These are phyloP conservation scores for Ptychadena robeensis DNA, from an alignment of 2,797 vertebrate genomes.

Conservation along the genomic window DNA sequence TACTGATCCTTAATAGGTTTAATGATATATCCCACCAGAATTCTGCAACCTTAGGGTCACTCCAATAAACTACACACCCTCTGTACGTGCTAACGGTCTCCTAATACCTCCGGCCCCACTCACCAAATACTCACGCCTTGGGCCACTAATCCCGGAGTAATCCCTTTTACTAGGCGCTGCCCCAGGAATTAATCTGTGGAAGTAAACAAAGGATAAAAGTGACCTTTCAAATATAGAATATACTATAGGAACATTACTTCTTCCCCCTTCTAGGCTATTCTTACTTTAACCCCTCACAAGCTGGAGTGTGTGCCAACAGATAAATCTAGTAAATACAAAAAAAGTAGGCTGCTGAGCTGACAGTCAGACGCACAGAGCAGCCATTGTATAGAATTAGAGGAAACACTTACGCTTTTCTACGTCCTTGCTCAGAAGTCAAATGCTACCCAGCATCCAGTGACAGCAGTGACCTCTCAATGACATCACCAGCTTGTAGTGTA, in stretches of 20 bases:
- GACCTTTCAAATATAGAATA: background rate
- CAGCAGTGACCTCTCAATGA: constrained; percentile 54
- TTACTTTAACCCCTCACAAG: constrained; percentile 16
- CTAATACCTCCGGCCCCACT: too few relatives aligned
- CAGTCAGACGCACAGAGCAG: background rate
- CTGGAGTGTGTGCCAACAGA: background rate
- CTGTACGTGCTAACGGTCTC: background rate
- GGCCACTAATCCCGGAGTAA: constrained; percentile 7
- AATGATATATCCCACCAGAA: too few relatives aligned
- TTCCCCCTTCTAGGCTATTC: background rate
- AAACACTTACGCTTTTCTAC: constrained; percentile 41
- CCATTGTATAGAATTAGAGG: background rate
- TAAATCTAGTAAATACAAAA: background rate
- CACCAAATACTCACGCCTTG: background rate
- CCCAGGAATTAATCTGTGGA: background rate
- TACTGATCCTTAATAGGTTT: too few relatives aligned
- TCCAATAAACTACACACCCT: background rate
- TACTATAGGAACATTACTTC: background rate
- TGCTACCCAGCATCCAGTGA: constrained; percentile 43
- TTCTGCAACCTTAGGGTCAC: background rate
- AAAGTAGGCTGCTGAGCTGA: background rate
- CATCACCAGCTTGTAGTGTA: constrained; percentile 39
- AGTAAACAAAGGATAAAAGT: background rate
- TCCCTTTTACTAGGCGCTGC: constrained; percentile 5
- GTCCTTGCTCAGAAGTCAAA: constrained; percentile 58